A percentile compares a stretch with the other conserved stretches of the same genome.
Evolutionary conservation across 1,140 invertebrate species (phyloP).

Genomic region (Samia ricini): DNA sequence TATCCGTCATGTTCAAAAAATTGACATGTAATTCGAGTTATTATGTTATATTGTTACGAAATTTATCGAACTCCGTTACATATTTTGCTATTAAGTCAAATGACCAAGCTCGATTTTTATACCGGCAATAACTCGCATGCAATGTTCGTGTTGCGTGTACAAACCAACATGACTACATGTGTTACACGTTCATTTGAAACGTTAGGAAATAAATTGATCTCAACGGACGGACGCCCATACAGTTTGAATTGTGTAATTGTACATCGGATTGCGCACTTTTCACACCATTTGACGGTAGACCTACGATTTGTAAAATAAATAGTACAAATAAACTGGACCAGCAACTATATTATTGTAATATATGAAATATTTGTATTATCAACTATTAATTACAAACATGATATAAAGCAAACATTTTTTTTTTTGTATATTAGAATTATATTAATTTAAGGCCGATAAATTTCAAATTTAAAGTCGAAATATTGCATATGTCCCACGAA

Average conservation of each 20-base stretch:
- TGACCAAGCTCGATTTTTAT: conserved; percentile 56
- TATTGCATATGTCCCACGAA: neutral
- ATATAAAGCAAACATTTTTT: no score
- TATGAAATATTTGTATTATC: neutral
- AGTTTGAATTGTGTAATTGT: conserved; percentile 23
- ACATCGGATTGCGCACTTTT: conserved; percentile 36
- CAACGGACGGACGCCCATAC: conserved; percentile 40
- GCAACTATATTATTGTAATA: neutral
- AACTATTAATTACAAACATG: no score
- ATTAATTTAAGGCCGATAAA: neutral
- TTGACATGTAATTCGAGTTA: neutral
- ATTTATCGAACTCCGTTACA: conserved; percentile 33
- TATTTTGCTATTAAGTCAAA: conserved; percentile 55
- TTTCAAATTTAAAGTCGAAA: neutral
- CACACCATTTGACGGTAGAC: conserved; percentile 30
- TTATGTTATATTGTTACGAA: conserved; percentile 30
- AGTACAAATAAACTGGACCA: neutral
- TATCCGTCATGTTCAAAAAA: neutral
- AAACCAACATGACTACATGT: conserved; percentile 13
- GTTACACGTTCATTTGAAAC: conserved; percentile 19
- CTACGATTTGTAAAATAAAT: conserved; percentile 14
- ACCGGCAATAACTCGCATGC: conserved; percentile 52
- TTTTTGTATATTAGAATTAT: no score
- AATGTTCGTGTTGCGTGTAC: conserved; percentile 30
- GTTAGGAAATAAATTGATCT: conserved; percentile 38